Evolutionary conservation across 2,797 vertebrate species (phyloP), one percentile per base, ranked within the genome.

Genomic region (Adrianichthys oophorus): DNA sequence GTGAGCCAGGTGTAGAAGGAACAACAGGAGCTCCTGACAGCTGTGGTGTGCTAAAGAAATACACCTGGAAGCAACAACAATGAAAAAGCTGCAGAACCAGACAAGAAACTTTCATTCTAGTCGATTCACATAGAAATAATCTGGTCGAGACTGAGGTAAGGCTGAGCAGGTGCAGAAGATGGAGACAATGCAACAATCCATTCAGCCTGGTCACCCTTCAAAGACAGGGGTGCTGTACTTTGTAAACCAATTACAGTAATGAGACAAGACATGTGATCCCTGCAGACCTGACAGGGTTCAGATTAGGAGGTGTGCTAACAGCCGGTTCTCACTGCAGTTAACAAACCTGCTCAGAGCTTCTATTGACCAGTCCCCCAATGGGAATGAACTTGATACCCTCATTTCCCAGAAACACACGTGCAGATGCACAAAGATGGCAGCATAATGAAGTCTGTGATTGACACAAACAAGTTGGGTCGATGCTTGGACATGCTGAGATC

Each of bases 21-120:
- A 14, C 17, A 54, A 17, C n/a, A 40, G 55, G 12, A 70, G 2
- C 15, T 15, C 68, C 41, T 68, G 26, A 62, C 26, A 6, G 26
- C 26, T 94, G 91, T 51, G 92, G 92, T 48, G 82, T 88, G 83
- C 93, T 94, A 81, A 98, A 98, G 86, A 99, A 99, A 85, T 95
- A 97, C 0, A 88, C 85, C 97, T 99, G 65, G 26, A 59, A 70
- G 65, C 26, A 42, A 16, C 15, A 65, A 72, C 24, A 53, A 6
- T 1, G 2, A 42, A 5, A 43, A 74, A 44, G 18, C 43, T 8
- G 79, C 48, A 56, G 2, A 65, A 42, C 26, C 1, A 8, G 2
- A 21, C 26, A 64, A 51, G 15, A 56, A 54, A 16, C 47, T 48
- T 6, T 50, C 17, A 59, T 15, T 52, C 19, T n/a, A 48, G 37